Evolutionary conservation across 2,888 invertebrate genomes (phyloP).

Genomic region (Cephus runcator): DNA sequence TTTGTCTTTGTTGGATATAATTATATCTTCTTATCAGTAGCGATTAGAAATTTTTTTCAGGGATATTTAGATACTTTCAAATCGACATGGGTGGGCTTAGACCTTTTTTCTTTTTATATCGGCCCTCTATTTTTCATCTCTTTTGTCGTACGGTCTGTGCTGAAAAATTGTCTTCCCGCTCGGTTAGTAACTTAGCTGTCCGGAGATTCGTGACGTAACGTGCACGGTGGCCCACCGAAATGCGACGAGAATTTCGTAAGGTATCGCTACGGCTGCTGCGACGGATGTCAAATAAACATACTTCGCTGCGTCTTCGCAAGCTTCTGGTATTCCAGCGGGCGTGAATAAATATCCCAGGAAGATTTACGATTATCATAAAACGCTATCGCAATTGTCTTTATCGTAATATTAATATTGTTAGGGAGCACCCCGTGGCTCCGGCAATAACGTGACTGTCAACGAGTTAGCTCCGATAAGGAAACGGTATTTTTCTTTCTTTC

Average conservation of each 20-base stretch:
- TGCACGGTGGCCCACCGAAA: not conserved
- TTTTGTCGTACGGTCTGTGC: not conserved
- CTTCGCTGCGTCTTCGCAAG: not conserved
- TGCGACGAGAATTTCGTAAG: not conserved
- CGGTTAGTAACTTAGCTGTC: not conserved
- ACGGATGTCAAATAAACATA: not conserved
- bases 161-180: not conserved
- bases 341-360: conserved; percentile 5
- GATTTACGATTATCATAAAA: conserved; percentile 13
- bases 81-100: not conserved
- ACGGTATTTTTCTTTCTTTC: not conserved
- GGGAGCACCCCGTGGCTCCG: not conserved
- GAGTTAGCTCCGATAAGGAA: conserved; percentile 9
- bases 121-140: not conserved
- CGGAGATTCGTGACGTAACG: not conserved
- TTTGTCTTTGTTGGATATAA: not conserved
- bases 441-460: not conserved
- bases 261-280: not conserved
- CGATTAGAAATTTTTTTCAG: not conserved
- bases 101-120: not conserved
- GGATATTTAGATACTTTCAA: not conserved
- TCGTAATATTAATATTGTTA: conserved; percentile 14
- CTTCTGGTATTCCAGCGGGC: not conserved
- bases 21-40: not conserved
- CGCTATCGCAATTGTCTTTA: conserved; percentile 12